phyloP scores from a whole-genome alignment of 2,797 vertebrate species.

The Ciconia nigra region DNA sequence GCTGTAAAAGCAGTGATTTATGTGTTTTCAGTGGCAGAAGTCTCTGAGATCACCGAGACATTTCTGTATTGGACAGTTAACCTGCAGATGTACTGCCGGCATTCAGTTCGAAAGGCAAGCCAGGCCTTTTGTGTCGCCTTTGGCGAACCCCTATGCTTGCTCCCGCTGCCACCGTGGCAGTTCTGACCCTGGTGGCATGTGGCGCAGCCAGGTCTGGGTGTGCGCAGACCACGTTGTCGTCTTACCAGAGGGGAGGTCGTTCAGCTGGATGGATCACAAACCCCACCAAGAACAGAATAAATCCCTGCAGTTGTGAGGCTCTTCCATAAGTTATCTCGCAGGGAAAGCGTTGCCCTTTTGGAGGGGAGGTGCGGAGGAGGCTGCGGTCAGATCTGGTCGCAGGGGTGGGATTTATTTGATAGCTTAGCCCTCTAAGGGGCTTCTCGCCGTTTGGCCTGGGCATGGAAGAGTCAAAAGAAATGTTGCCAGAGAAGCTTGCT shows the following conservation, averaged over 20 bases:
- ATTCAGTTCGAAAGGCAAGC: not conserved
- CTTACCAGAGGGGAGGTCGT: not conserved
- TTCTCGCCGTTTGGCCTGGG: not conserved
- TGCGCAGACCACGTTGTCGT: fast-evolving
- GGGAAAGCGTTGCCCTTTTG: not conserved
- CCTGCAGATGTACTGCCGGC: not conserved
- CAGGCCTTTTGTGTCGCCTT: no score
- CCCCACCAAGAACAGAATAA: not conserved
- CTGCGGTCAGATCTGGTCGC: not conserved
- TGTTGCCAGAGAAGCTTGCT: not conserved
- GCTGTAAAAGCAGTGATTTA: not conserved
- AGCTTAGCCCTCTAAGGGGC: not conserved
- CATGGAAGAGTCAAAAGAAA: not conserved
- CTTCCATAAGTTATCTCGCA: fast-evolving
- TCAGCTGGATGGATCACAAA: not conserved
- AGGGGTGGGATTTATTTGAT: not conserved
- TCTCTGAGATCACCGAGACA: not conserved
- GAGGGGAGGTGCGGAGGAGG: not conserved
- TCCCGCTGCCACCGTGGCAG: fast-evolving
- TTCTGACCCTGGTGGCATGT: not conserved
- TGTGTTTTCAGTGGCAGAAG: not conserved
- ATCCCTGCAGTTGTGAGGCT: not conserved
- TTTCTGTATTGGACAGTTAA: not conserved
- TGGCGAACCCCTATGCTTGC: fast-evolving
- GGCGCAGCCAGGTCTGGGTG: not conserved